Evolutionary conservation across 2,888 invertebrate species (phyloP).

Genomic region (Pseudeuparius sepicola): DNA sequence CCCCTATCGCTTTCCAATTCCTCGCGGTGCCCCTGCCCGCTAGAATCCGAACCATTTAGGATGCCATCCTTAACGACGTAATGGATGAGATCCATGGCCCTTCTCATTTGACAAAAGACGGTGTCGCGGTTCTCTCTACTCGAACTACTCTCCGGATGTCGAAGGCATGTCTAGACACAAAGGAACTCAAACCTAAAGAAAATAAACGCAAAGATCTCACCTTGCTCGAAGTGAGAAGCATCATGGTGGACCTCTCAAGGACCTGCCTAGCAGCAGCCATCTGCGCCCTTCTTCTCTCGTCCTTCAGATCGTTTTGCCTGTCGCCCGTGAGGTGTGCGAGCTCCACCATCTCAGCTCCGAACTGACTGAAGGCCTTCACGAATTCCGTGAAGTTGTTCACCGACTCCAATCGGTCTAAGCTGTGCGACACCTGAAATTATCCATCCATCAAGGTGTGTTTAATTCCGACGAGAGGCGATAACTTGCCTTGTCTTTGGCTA

Average conservation of each 20-base stretch:
- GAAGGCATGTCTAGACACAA: constrained; percentile 65
- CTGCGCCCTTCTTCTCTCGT: constrained; percentile 90
- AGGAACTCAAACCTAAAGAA: constrained; percentile 11
- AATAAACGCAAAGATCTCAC: no score
- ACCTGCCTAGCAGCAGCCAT: constrained; percentile 94
- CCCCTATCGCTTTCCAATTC: constrained; percentile 55
- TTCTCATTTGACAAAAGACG: constrained; percentile 94
- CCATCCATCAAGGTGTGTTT: no score
- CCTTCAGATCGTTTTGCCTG: constrained; percentile 74
- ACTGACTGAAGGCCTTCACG: constrained; percentile 96
- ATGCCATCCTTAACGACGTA: constrained; percentile 97
- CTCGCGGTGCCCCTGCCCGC: constrained; percentile 41
- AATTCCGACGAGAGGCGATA: background rate
- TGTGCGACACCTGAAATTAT: constrained; percentile 56
- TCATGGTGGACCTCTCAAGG: constrained; percentile 90
- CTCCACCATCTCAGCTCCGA: constrained; percentile 98
- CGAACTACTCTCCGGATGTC: constrained; percentile 89
- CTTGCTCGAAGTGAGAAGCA: constrained; percentile 94
- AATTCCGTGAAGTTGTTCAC: constrained; percentile 94
- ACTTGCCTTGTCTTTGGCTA: constrained; percentile 88
- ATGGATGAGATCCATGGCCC: constrained; percentile 95
- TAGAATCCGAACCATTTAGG: constrained; percentile 43
- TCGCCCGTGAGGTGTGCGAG: constrained; percentile 86
- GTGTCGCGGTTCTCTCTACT: constrained; percentile 94
- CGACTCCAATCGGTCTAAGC: constrained; percentile 74